These are phyloP conservation scores for Polyommatus icarus DNA, from an alignment of 2,888 invertebrate species.

Conservation along the genomic window DNA sequence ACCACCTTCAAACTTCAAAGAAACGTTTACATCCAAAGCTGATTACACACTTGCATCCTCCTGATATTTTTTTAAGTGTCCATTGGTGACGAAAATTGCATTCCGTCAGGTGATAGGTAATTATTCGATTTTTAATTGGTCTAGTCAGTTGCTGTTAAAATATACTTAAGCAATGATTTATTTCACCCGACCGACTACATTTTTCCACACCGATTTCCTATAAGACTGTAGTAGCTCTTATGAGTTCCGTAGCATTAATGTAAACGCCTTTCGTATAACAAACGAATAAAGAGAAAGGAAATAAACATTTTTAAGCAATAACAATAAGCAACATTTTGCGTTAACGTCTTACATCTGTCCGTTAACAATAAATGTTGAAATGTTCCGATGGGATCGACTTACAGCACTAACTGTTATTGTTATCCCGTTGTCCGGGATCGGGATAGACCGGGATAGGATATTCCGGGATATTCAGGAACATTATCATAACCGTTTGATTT, in stretches of 20 bases:
- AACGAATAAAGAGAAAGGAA: not conserved
- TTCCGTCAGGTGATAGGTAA: too few relatives aligned
- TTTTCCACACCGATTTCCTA: too few relatives aligned
- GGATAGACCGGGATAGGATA: conserved; percentile 25
- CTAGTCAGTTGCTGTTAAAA: too few relatives aligned
- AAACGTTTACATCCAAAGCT: too few relatives aligned
- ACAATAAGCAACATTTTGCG: conserved; percentile 42
- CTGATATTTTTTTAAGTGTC: too few relatives aligned
- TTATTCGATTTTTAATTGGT: too few relatives aligned
- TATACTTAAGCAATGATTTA: too few relatives aligned
- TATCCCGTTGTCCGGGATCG: conserved; percentile 37
- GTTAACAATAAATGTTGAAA: conserved; percentile 54
- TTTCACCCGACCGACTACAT: too few relatives aligned
- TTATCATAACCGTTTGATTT: conserved; percentile 54
- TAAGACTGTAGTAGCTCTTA: too few relatives aligned
- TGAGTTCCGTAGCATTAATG: not conserved
- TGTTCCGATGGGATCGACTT: conserved; percentile 42
- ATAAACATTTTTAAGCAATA: conserved; percentile 20
- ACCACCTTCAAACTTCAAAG: too few relatives aligned
- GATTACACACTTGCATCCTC: too few relatives aligned
- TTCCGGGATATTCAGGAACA: conserved; percentile 36
- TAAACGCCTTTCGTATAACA: conserved; percentile 4
- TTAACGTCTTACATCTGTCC: conserved; percentile 47
- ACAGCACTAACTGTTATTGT: conserved; percentile 51
- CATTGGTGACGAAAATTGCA: too few relatives aligned